Evolutionary conservation across 1,140 invertebrate genomes (phyloP).

Genomic region (Lycorma delicatula): DNA sequence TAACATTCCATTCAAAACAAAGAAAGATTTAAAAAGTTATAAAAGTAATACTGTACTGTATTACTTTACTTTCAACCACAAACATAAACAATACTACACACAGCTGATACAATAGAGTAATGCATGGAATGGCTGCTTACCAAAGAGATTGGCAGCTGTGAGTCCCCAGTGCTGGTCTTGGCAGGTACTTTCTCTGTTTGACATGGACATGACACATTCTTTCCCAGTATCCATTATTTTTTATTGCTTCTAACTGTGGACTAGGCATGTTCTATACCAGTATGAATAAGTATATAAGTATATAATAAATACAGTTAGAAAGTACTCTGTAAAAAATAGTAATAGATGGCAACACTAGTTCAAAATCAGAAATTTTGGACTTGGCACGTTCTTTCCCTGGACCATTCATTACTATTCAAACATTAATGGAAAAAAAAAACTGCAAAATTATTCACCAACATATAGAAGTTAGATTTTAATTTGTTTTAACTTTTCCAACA

Average conservation of each 20-base stretch:
- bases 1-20: neutral
- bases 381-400: neutral
- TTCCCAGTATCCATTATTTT: neutral
- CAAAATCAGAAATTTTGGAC: slow-evolving; percentile 1
- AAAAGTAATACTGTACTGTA: neutral
- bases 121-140: too few relatives aligned
- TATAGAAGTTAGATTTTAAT: too few relatives aligned
- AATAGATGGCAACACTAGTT: neutral
- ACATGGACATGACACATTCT: neutral
- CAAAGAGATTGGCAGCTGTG: neutral
- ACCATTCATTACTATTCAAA: too few relatives aligned
- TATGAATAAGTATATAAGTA: too few relatives aligned
- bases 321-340: neutral
- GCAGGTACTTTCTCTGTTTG: neutral
- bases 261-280: neutral
- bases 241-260: neutral
- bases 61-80: too few relatives aligned
- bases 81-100: too few relatives aligned
- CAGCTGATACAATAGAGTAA: too few relatives aligned
- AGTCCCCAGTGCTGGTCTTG: neutral
- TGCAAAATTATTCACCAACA: too few relatives aligned
- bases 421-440: too few relatives aligned
- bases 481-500: too few relatives aligned
- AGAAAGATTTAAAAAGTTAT: neutral
- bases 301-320: neutral